Conservation (phyloP, 2,113 vertebrate species). For the Lampris megalopsis region DNA sequence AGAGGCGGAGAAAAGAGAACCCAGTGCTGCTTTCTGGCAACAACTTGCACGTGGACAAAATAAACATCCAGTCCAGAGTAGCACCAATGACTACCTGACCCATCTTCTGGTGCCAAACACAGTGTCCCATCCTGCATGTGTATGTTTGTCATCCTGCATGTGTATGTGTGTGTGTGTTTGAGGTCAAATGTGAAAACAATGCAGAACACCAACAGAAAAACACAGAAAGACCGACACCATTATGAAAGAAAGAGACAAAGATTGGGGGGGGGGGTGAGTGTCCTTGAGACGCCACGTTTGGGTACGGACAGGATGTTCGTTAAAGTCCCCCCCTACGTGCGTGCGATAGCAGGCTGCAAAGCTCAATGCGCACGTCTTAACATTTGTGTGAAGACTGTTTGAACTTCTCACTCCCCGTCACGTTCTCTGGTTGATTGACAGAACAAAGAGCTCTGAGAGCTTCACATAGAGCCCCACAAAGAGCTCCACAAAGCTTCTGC, state of each 20-base stretch:
- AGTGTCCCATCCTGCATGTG: slow-evolving; percentile 14
- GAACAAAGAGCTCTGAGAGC: slow-evolving; percentile 13
- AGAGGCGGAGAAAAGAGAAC: background rate
- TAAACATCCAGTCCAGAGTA: slow-evolving; percentile 34
- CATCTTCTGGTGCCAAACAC: slow-evolving; percentile 23
- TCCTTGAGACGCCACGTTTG: too few relatives aligned
- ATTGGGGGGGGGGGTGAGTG: too few relatives aligned
- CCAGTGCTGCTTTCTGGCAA: slow-evolving; percentile 31
- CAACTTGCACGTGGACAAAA: slow-evolving; percentile 43
- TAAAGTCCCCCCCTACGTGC: too few relatives aligned
- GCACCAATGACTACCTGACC: background rate
- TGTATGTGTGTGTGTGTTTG: slow-evolving; percentile 9
- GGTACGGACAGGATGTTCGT: too few relatives aligned
- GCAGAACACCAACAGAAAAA: too few relatives aligned
- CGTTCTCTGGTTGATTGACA: slow-evolving; percentile 31
- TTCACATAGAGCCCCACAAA: background rate
- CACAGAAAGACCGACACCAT: too few relatives aligned
- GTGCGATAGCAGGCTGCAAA: background rate
- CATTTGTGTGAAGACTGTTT: background rate
- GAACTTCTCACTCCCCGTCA: background rate
- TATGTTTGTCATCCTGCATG: slow-evolving; percentile 8
- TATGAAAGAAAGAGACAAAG: too few relatives aligned
- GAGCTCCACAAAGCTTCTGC: background rate
- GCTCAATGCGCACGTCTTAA: background rate
- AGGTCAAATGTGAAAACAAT: too few relatives aligned